Base-by-base conservation (phyloP, 2,888 invertebrate species). In the Pristionchus arcanus region DNA sequence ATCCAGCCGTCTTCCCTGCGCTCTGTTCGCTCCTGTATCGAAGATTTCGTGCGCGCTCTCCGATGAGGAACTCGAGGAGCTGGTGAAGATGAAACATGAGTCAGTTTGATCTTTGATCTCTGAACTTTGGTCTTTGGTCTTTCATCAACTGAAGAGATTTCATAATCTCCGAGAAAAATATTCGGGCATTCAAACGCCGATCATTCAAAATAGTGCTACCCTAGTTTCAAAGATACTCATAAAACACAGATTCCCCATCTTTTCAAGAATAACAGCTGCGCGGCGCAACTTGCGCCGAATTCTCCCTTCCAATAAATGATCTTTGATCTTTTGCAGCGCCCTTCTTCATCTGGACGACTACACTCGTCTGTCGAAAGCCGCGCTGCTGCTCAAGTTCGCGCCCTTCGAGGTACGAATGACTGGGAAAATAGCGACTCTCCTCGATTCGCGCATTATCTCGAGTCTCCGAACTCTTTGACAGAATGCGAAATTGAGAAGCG, bases 41-140 rank as follows among this genome's bases (percentile, higher is more conserved):
- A 37, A 31, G n/a, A 21, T 88, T 37, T 34, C 81, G 16, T 31
- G n/a, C n/a, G 16, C 25, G 5, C n/a, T 81, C 37, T 53, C 77
- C 25, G 19, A 59, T 19, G 81, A 89, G 37, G 89, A 81, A 49
- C 66, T 89, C 28, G 89, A 89, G 49, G 89, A 89, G 63, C 42
- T 89, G 25, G 42, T 89, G 42, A 89, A 77, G 63, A 77, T 89
- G 89, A 81, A 89, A 34, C 87, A 88, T 28, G 63, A 74, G 87
- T 88, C 15, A 53, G 87, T n/a, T 49, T 2, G 49, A n/a, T n/a
- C n/a, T 49, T 49, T 49, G 42, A 49, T 49, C 42, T 49, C 13
- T 49, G 42, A 9, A 11, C 42, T 42, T 42, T 42, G 42, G 42
- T 42, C 42, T 42, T 5, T 42, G 42, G 7, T 42, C 42, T 49